Base-by-base conservation (phyloP, 2,888 invertebrate genomes). In the Lasioglossum morio region DNA sequence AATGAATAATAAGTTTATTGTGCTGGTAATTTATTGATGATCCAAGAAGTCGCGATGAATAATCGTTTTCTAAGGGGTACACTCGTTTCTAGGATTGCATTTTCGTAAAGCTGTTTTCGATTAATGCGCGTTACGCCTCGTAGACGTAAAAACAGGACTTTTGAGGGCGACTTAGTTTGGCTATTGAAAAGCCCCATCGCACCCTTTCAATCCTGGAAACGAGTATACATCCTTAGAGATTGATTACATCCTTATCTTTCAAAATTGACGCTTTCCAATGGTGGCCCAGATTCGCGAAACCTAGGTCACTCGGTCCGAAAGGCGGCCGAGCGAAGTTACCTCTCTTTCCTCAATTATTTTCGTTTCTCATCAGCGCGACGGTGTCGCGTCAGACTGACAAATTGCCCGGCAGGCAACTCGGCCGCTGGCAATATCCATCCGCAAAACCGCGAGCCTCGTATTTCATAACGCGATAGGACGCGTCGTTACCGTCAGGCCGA, bases 381-480 rank as follows among this genome's bases (percentile, higher is more conserved):
- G 23, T 7, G 53, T 40, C 70, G 53, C 70, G 19, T 12, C 37
- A 19, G 23, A 37, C 72, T 72, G 69, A 53, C 66, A 69, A 85
- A 80, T 77, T 72, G 74, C 37, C 57, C 40, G 27, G 53, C 37
- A 48, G 79, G 66, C 72, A 85, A 63, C 60, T n/a, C 72, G 80
- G 69, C 53, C 34, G 77, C 48, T 69, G 43, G 53, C 60, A 69
- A 19, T 80, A 77, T 85, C 43, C 85, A 53, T 77, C 80, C 63
- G 34, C 40, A 30, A 63, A 37, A 80, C 85, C 85, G 75, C 85
- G 86, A 72, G 66, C 78, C 86, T 86, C 86, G 81, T 81, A 77
- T 87, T 87, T 87, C 86, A 87, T 86, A 82, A 86, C 72, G 69
- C 86, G 86, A 86, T 81, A 86, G 77, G 69, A 23, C 53, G 40